A percentile compares a stretch with the other conserved stretches of the same genome.
phyloP scores from a whole-genome alignment of 92 coral and sea anemone species.

The Epizoanthus stellaris region DNA sequence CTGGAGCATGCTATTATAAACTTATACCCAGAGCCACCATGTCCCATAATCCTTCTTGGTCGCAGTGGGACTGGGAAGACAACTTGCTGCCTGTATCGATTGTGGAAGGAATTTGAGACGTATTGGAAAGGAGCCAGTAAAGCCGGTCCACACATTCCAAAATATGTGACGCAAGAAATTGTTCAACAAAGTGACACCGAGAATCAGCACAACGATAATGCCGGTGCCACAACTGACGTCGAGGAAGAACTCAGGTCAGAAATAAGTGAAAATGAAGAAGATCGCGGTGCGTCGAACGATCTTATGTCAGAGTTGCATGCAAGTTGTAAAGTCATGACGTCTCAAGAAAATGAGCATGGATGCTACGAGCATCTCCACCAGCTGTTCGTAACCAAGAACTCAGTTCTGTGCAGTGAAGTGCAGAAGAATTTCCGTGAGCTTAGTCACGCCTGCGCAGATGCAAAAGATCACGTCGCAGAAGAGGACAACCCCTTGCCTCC shows the following conservation, averaged over 20 bases:
- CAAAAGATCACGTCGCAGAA: constrained; percentile 45
- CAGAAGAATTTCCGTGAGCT: constrained; percentile 91
- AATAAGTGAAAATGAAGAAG: background rate
- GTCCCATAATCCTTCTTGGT: constrained; percentile 88
- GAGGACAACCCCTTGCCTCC: constrained; percentile 70
- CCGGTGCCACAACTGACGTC: background rate
- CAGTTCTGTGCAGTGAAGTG: constrained; percentile 94
- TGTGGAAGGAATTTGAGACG: constrained; percentile 84
- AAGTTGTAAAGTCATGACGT: constrained; percentile 3
- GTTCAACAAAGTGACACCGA: constrained; percentile 2
- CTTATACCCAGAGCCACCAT: constrained; percentile 70
- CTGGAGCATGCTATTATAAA: constrained; percentile 95
- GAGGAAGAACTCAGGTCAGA: background rate
- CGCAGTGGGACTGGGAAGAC: constrained; percentile 99
- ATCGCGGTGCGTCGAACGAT: background rate
- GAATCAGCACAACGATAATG: background rate
- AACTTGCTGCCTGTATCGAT: constrained; percentile 94
- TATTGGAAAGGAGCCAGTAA: constrained; percentile 88
- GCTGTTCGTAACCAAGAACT: constrained; percentile 92
- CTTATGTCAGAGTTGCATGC: background rate
- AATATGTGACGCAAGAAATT: constrained; percentile 38
- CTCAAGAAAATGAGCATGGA: constrained; percentile 3
- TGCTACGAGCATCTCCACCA: constrained; percentile 89
- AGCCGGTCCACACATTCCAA: constrained; percentile 90
- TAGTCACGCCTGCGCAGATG: constrained; percentile 81